Evolutionary conservation across 2,797 vertebrate genomes (phyloP).

Genomic region (Sebastes melanostomus): DNA sequence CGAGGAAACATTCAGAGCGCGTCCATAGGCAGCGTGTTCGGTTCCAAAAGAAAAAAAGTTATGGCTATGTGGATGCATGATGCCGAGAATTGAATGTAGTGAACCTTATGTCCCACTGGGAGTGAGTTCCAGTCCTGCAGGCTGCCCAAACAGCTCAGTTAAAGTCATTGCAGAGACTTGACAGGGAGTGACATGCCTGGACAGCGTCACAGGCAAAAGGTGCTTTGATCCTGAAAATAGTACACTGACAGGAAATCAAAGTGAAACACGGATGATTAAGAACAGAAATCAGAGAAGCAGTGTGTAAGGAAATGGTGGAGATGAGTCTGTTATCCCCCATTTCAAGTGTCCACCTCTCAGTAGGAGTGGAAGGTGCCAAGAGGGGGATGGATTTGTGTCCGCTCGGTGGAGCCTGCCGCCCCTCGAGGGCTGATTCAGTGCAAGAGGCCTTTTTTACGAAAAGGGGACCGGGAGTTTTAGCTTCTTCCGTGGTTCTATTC

Average conservation of each 20-base stretch:
- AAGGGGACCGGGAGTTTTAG: conserved; percentile 44
- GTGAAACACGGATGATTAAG: conserved; percentile 10
- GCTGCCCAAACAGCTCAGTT: conserved; percentile 23
- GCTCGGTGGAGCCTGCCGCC: conserved; percentile 31
- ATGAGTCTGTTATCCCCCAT: conserved; percentile 46
- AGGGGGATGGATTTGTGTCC: conserved; percentile 40
- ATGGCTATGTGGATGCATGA: conserved; percentile 47
- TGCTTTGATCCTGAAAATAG: conserved; percentile 55
- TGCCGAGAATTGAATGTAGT: conserved; percentile 18
- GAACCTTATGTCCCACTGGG: neutral
- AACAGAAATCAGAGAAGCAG: conserved; percentile 27
- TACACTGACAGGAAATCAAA: conserved; percentile 21
- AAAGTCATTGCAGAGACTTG: conserved; percentile 18
- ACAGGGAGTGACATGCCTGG: conserved; percentile 10
- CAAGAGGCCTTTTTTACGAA: conserved; percentile 63
- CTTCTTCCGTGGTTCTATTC: conserved; percentile 58
- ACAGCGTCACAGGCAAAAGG: conserved; percentile 36
- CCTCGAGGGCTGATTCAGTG: conserved; percentile 66
- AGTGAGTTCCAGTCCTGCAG: conserved; percentile 27
- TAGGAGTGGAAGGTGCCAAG: conserved; percentile 21
- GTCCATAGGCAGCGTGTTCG: conserved; percentile 51
- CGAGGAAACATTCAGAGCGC: conserved; percentile 60
- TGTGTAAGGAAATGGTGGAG: conserved; percentile 42
- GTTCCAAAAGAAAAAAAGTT: conserved; percentile 19
- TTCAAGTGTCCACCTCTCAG: conserved; percentile 33